These are phyloP conservation scores for Petrophora chlorosata DNA, from an alignment of 2,888 invertebrate genomes.

Conservation along the genomic window DNA sequence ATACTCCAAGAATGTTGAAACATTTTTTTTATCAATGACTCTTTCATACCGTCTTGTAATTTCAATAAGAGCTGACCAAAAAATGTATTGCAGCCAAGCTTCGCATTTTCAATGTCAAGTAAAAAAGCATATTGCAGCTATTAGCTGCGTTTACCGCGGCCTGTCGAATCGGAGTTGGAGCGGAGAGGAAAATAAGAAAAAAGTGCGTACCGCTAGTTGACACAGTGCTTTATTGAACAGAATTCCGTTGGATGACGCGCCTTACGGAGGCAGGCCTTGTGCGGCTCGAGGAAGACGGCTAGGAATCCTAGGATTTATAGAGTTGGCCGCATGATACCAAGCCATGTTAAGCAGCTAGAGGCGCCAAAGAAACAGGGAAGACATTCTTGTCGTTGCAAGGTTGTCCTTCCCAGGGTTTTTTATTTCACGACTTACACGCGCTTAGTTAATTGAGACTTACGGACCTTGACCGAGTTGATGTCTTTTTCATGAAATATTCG, in stretches of 20 bases:
- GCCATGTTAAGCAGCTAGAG: slow-evolving; percentile 4
- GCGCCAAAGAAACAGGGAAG: slow-evolving; percentile 13
- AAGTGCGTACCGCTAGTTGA: slow-evolving; percentile 78
- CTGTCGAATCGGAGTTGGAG: slow-evolving; percentile 61
- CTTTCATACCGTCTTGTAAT: slow-evolving; percentile 15
- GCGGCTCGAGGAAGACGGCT: slow-evolving; percentile 17
- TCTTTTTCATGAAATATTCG: no score
- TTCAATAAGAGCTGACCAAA: slow-evolving; percentile 20
- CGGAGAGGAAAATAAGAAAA: slow-evolving; percentile 57
- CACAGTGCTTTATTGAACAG: slow-evolving; percentile 79
- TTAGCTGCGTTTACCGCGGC: slow-evolving; percentile 41
- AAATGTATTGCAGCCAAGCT: slow-evolving; percentile 17
- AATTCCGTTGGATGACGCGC: slow-evolving; percentile 62
- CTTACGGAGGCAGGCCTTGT: slow-evolving; percentile 45
- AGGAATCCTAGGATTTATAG: slow-evolving; percentile 32
- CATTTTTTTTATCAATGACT: slow-evolving; percentile 13
- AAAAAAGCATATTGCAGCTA: slow-evolving; percentile 31
- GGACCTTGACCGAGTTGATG: no score
- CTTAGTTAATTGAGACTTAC: no score
- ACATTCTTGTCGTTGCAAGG: slow-evolving; percentile 7
- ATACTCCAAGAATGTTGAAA: slow-evolving; percentile 1
- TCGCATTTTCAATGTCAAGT: slow-evolving; percentile 27
- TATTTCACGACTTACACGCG: no score
- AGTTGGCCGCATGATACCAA: slow-evolving; percentile 18
- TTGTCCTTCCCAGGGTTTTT: no score